Evolutionary conservation across 2,888 invertebrate genomes (phyloP).

Genomic region (Pteria penguin): DNA sequence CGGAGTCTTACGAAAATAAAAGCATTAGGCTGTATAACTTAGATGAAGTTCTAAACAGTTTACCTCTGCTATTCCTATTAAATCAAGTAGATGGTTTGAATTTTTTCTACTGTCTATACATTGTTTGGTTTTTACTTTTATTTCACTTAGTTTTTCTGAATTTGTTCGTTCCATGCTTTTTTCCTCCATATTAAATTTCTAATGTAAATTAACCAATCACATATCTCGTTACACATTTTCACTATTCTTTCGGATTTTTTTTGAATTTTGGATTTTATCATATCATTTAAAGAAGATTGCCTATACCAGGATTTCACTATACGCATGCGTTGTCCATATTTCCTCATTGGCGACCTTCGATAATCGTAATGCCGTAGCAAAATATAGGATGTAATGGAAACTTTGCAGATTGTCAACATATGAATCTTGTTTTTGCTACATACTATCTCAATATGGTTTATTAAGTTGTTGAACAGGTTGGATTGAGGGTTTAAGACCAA

Average conservation of each 20-base stretch:
- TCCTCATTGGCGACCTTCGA: conserved; percentile 9
- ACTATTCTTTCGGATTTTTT: conserved; percentile 3
- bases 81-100: conserved; percentile 64
- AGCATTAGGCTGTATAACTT: too few species aligned
- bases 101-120: conserved; percentile 64
- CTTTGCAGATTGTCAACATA: too few species aligned
- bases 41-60: too few species aligned
- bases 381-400: too few species aligned
- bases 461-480: conserved; percentile 59
- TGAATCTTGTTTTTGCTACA: too few species aligned
- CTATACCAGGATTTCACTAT: too few species aligned
- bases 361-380: too few species aligned
- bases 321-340: too few species aligned
- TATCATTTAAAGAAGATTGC: too few species aligned
- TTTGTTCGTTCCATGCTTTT: conserved; percentile 11
- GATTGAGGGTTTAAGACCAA: conserved; percentile 68
- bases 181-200: conserved; percentile 28
- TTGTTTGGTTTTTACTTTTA: conserved; percentile 59
- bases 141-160: conserved; percentile 29
- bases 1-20: too few species aligned
- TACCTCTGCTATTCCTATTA: conserved; percentile 45
- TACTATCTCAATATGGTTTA: conserved; percentile 64
- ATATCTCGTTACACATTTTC: conserved; percentile 3
- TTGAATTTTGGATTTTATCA: neutral
- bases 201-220: conserved; percentile 29